Evolutionary conservation across 2,113 vertebrate species (phyloP), one percentile per base, ranked within the genome.

Genomic region (Carassius auratus): DNA sequence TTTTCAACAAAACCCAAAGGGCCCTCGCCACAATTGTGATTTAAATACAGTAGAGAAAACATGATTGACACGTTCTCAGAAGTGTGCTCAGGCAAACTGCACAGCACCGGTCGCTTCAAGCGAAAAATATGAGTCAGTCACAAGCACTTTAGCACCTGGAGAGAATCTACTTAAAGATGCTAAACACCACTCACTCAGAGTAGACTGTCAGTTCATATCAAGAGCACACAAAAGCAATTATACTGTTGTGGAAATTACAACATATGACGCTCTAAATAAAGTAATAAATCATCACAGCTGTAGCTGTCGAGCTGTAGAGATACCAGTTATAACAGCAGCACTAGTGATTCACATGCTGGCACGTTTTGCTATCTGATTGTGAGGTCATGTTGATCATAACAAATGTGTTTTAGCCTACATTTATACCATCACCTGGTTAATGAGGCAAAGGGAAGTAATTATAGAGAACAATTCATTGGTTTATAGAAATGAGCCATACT

Each of bases 211-310:
- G 84, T 90, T 78, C 84, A 83, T 80, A 86, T 71, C 86, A 86
- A 86, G 76, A 77, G 69, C 83, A 45, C 84, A 48, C 81, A 86
- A 85, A 88, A 73, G 64, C 73, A 30, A 85, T 76, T 73, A 86
- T 71, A 68, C 75, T 88, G 73, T 84, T 84, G 74, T 64, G 57
- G 48, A 81, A 85, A 89, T 89, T 87, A 83, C 26, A 77, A 68
- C 62, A 50, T 61, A 42, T 30, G 38, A 14, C 30, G 55, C 17
- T 76, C 23, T 36, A 59, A 81, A 86, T 61, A 42, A 64, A 45
- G 64, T 84, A 74, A 59, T 74, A 85, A 78, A 75, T 86, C 84
- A 87, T 79, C 88, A 80, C 88, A 92, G 89, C 89, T 92, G 90
- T 59, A 45, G 36, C 30, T 10, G 55, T 59, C 77, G 33, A 2